Percentiles rank a stretch among this genome's conserved stretches.
Conservation (phyloP, 2,113 vertebrate genomes). For the Pimephales promelas region DNA sequence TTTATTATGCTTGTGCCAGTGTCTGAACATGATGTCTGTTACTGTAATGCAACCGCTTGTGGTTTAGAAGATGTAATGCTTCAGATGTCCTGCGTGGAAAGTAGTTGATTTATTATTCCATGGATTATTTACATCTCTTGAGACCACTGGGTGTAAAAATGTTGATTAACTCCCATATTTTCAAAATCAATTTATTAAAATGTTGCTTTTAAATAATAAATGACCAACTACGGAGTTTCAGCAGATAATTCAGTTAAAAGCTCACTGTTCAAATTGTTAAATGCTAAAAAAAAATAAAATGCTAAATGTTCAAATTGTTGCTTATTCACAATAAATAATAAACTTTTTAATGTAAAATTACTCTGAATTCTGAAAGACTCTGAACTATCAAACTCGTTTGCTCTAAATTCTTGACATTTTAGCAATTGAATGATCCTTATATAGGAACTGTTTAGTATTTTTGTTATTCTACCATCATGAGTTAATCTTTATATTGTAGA, state of each 20-base stretch:
- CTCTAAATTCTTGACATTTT: neutral
- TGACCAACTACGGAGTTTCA: neutral
- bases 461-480: too few species aligned
- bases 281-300: too few species aligned
- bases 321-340: neutral
- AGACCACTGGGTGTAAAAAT: too few species aligned
- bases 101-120: neutral
- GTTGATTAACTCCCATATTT: too few species aligned
- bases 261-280: too few species aligned
- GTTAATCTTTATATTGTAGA: too few species aligned
- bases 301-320: neutral
- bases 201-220: neutral
- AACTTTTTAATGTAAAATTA: neutral
- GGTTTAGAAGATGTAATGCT: neutral
- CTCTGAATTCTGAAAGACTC: neutral
- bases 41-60: neutral
- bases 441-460: too few species aligned
- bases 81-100: neutral
- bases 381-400: too few species aligned
- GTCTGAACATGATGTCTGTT: neutral
- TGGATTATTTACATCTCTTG: neutral
- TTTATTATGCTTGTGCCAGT: slow-evolving; percentile 24
- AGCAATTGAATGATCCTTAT: neutral
- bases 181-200: neutral
- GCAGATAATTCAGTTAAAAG: neutral